Percentiles rank a stretch among this genome's conserved stretches.
Conservation (phyloP, 2,113 vertebrate genomes). For the Callospermophilus lateralis region DNA sequence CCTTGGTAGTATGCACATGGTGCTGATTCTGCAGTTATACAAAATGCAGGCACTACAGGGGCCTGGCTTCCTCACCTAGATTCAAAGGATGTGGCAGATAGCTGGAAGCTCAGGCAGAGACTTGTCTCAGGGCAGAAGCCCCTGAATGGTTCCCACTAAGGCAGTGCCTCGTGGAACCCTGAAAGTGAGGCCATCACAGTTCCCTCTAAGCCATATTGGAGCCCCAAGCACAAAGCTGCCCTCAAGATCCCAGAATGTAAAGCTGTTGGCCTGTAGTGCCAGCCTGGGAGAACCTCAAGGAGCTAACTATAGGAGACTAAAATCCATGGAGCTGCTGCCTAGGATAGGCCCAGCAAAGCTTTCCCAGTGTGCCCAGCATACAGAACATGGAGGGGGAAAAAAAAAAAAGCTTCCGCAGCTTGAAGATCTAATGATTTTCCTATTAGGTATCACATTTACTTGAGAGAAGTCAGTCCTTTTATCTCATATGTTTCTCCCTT, state of each 20-base stretch:
- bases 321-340: not conserved
- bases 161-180: no score
- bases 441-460: not conserved
- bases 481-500: no score
- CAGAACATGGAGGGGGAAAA: not conserved
- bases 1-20: no score
- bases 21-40: no score
- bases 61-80: not conserved
- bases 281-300: not conserved
- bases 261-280: not conserved
- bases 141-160: no score
- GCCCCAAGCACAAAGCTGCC: no score
- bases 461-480: not conserved
- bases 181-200: not conserved
- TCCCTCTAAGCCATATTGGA: not conserved
- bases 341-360: not conserved
- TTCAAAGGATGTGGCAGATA: not conserved
- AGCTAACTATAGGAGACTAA: no score
- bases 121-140: not conserved
- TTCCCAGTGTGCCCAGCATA: not conserved
- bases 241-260: not conserved
- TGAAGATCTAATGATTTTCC: not conserved
- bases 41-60: not conserved
- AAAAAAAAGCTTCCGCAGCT: not conserved
- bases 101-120: not conserved